phyloP scores from a whole-genome alignment of 2,888 invertebrate species.

The Drosophila testacea region DNA sequence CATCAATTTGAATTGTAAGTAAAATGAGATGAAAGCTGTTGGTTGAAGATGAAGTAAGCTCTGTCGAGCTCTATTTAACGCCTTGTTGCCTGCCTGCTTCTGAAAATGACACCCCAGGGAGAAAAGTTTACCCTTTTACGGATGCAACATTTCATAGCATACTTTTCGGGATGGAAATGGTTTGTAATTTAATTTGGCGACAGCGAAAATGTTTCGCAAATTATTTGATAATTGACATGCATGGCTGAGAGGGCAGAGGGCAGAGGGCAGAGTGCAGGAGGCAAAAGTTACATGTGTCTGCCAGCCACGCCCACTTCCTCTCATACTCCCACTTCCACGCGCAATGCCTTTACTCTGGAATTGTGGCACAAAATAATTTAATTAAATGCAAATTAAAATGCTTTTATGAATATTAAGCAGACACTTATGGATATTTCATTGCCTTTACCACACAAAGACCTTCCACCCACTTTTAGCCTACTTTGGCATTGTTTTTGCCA shows the following conservation, averaged over 20 bases:
- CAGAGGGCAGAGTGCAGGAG: neutral
- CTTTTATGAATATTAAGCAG: constrained; percentile 77
- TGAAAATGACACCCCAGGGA: constrained; percentile 10
- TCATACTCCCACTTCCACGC: neutral
- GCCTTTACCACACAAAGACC: constrained; percentile 9
- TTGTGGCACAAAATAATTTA: constrained; percentile 64
- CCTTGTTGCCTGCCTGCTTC: constrained; percentile 17
- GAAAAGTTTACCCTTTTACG: constrained; percentile 12
- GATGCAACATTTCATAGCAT: constrained; percentile 10
- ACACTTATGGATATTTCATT: constrained; percentile 42
- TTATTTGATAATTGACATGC: constrained; percentile 62
- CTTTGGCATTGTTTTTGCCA: neutral
- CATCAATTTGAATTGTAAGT: constrained; percentile 73
- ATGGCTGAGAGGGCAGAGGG: neutral
- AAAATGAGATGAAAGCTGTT: constrained; percentile 19
- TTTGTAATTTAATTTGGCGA: constrained; percentile 58
- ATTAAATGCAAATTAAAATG: constrained; percentile 82
- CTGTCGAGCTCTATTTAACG: constrained; percentile 10
- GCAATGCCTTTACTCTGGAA: neutral
- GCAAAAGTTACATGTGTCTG: constrained; percentile 29
- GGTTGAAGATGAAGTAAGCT: neutral
- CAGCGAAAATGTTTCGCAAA: constrained; percentile 46
- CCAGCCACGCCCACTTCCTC: neutral
- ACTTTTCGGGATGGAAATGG: constrained; percentile 27
- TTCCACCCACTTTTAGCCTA: neutral